phyloP scores from a whole-genome alignment of 1,140 invertebrate genomes.

The Archivesica marissinica region DNA sequence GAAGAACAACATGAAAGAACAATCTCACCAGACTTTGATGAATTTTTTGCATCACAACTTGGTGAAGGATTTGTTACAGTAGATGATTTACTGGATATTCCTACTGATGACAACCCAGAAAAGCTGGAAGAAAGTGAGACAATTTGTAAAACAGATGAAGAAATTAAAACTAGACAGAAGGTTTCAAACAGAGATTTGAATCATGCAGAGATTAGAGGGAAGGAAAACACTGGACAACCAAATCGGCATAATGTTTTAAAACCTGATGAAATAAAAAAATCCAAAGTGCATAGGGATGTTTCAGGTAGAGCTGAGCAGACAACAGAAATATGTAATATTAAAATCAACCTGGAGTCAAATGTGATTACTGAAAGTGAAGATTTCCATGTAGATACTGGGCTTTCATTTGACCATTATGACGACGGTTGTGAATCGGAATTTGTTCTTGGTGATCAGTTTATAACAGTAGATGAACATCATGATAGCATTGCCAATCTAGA shows the following conservation, averaged over 20 bases:
- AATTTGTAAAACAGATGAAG: neutral
- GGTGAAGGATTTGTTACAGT: slow-evolving; percentile 36
- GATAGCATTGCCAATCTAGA: neutral
- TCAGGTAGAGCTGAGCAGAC: neutral
- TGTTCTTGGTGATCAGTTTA: neutral
- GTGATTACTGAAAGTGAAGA: neutral
- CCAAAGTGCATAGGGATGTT: neutral
- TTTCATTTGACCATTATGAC: neutral
- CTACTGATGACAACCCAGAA: neutral
- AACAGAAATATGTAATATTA: neutral
- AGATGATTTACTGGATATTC: neutral
- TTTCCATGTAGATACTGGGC: neutral
- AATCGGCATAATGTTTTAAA: too few species aligned
- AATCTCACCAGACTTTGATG: slow-evolving; percentile 4
- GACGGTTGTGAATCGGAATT: neutral
- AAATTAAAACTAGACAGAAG: neutral
- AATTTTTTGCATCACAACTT: slow-evolving; percentile 31
- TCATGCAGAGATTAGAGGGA: neutral
- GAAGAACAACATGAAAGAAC: too few species aligned
- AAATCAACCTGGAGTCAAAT: neutral
- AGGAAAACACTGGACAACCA: neutral
- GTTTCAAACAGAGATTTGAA: neutral
- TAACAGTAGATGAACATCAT: neutral
- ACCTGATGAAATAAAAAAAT: neutral
- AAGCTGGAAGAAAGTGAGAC: neutral